Base-by-base conservation (phyloP, 2,113 vertebrate species). In the Beaufortia kweichowensis region DNA sequence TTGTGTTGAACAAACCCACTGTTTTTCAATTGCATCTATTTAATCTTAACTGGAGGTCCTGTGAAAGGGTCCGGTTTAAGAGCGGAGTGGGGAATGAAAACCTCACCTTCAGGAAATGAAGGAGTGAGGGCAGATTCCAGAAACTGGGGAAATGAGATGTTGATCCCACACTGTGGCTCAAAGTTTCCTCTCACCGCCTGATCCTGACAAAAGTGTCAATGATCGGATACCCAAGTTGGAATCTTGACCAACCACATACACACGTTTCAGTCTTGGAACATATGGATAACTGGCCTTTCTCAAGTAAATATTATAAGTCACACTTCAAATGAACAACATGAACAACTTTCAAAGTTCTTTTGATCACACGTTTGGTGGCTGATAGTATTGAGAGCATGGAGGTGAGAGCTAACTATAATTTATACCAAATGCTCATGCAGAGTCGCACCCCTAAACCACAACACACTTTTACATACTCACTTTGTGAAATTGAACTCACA, bases 261-360 rank as follows among this genome's bases (percentile, higher is more conserved):
- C 1, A 17, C 19, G 24, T n/a, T n/a, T n/a, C n/a, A n/a, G 41
- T 35, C 33, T 63, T 66, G 59, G 62, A 14, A 43, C 78, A 79
- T 81, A 82, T 81, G 69, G 31, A 74, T 82, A 76, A 43, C 41
- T 78, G 10, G 15, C 33, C 17, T 75, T 57, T 73, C 55, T 55
- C 17, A 63, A 62, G 68, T 28, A 77, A 50, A 63, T 21, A 68
- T 46, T 57, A 63, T 63, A 77, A 50, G 19, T 46, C 41, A 41
- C 6, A 1, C 23, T 35, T 39, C 24, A 68, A 67, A 71, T 80
- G 23, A 57, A 15, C 65, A 61, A 86, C 68, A 7, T 83, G 81
- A 84, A 88, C n/a, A n/a, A n/a, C 87, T 83, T 82, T 73, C 70
- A 31, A 53, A 43, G 28, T 46, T 77, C 35, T 65, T 77, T 74